Evolutionary conservation across 2,113 vertebrate genomes (phyloP), one percentile per base, ranked within the genome.

Genomic region (Tragulus kanchil): DNA sequence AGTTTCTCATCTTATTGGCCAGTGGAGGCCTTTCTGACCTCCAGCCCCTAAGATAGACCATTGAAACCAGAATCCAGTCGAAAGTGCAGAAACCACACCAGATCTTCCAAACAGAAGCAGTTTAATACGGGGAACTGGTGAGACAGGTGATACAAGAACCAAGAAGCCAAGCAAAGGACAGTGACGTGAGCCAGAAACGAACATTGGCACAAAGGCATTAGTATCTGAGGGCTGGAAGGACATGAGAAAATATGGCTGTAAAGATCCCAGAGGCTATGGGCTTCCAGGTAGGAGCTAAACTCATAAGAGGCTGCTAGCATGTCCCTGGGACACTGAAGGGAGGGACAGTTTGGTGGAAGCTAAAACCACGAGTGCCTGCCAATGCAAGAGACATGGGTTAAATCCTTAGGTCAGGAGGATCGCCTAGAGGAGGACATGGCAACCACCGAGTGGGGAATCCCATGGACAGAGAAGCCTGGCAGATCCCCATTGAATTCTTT

Each of bases 301-400:
- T 31, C 31, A 26, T 21, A 19, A 0, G 45, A 6, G 50, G 16
- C 69, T 67, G 26, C 59, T 73, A n/a, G 16, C 14, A 83, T 52
- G 85, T 25, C 17, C 45, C 56, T 23, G 7, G 52, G 42, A 52
- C 56, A 28, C 21, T 0, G 36, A 13, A 59, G 13, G 11, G 6
- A 79, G n/a, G 42, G 45, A 48, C 16, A 23, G 11, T 45, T 4
- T 5, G 16, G 14, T 26, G 59, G 90, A 79, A 31, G 48, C 67
- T 54, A 58, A 84, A 56, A 36, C 16, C 65, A 8, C 3, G 11
- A 11, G 45, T 25, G 10, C 21, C 42, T 73, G 42, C 69, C 42
- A 73, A 7, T 45, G 69, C 21, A 73, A 6, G 11, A 7, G 42
- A 73, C 0, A 0, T 0, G 6, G 21, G 69, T 73, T 73, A 19